A percentile compares a stretch with the other conserved stretches of the same genome.
Conservation (phyloP, 2,797 vertebrate genomes). For the Urocyon cinereoargenteus region DNA sequence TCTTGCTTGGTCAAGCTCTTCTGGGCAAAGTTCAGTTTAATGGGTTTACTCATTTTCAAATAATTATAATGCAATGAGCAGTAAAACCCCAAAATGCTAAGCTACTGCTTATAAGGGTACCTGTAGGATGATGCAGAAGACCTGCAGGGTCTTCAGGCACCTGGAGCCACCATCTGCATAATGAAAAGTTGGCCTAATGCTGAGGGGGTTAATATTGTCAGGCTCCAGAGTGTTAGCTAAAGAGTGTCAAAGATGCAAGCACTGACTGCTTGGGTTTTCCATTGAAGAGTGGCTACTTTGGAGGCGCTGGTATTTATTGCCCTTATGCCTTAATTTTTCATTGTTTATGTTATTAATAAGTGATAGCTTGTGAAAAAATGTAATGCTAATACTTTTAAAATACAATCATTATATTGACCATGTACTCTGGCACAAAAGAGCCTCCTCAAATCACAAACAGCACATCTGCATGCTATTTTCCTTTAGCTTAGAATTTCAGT, state of each 20-base stretch:
- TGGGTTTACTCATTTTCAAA: slow-evolving; percentile 40
- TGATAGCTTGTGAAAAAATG: slow-evolving; percentile 48
- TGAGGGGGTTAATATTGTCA: background rate
- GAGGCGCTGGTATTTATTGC: background rate
- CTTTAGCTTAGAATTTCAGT: slow-evolving; percentile 73
- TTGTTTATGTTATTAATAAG: slow-evolving; percentile 48
- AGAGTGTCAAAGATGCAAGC: background rate
- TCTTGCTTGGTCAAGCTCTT: slow-evolving; percentile 16
- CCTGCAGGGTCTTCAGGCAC: background rate
- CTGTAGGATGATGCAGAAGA: background rate
- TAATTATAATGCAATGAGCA: background rate
- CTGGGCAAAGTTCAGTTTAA: background rate
- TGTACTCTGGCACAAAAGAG: slow-evolving; percentile 41
- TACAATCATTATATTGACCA: slow-evolving; percentile 1
- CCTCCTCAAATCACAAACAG: slow-evolving; percentile 44
- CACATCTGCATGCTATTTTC: slow-evolving; percentile 78
- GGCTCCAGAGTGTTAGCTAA: background rate
- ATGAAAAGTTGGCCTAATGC: background rate
- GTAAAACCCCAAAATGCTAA: background rate
- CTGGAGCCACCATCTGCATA: background rate
- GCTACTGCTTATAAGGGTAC: background rate
- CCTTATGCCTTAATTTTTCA: slow-evolving; percentile 36
- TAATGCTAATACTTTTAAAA: slow-evolving; percentile 57
- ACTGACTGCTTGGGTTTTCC: slow-evolving; percentile 16
- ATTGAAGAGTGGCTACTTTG: background rate